Base-by-base conservation (phyloP, 2,113 vertebrate genomes). In the Dermatemys mawii region DNA sequence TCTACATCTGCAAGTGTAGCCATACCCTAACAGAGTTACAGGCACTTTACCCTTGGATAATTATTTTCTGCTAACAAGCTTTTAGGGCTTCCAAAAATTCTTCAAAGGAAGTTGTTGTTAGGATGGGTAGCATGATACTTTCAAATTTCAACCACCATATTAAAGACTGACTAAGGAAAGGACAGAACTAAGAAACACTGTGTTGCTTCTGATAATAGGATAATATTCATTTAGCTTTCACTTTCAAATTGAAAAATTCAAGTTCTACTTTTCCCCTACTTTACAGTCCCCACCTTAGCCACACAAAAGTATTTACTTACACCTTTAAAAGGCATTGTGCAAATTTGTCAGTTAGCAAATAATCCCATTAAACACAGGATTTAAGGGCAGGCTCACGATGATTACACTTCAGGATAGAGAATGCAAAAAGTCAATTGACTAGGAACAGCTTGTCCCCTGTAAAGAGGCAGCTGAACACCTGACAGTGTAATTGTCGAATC, bases 401-500 rank as follows among this genome's bases (percentile, higher is more conserved):
- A 60, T 84, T 84, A 86, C 84, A 48, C 83, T 41, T 57, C 90
- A 6, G 4, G 51, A 35, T 27, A 75, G 54, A 86, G 41, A 57
- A 60, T 87, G 2, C 84, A 86, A 84, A 48, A 87, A 1, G 1
- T 60, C 92, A 46, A 94, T 78, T 88, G 78, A 81, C 44, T 81
- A 49, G 63, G 60, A 46, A 26, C 93, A 92, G 41, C 95, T 50
- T 94, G 94, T 90, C 48, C 78, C 53, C 49, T 48, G 5, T 27
- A 63, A 86, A n/a, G 88, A 55, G 93, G 38, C n/a, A 90, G 51
- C 14, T 0, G 0, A 75, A 55, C 3, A 49, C 86, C 49, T 82
- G 82, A 93, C 94, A 88, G 60, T 35, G 27, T 82, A 87, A 94
- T 44, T 48, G 63, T 86, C 73, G 73, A 87, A 85, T 80, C 41